phyloP scores from a whole-genome alignment of 2,797 vertebrate species.

The Phaenicophaeus curvirostris region DNA sequence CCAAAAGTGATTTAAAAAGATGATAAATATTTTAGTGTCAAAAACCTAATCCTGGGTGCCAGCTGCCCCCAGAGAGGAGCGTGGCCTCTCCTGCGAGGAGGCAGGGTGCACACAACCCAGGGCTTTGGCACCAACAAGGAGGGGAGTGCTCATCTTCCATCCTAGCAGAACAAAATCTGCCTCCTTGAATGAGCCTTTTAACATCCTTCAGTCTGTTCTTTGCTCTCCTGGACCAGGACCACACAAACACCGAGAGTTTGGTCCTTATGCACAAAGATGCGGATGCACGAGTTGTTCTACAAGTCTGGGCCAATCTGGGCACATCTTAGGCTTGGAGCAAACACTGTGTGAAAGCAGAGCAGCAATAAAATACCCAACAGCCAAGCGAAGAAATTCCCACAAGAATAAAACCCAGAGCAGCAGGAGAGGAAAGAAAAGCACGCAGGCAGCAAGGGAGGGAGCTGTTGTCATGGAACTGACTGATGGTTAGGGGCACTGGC shows the following conservation, averaged over 20 bases:
- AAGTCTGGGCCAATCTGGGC: background rate
- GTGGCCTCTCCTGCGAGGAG: background rate
- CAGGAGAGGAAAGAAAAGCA: background rate
- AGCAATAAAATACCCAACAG: background rate
- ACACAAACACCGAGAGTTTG: background rate
- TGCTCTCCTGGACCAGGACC: background rate
- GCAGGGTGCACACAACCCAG: background rate
- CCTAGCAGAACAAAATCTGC: background rate
- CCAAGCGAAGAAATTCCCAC: background rate
- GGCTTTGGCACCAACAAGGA: background rate
- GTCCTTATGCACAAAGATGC: rapidly evolving
- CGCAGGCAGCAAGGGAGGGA: background rate
- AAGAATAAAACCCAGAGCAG: background rate
- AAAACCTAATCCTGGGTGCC: background rate
- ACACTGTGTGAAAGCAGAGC: background rate
- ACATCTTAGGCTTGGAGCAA: background rate
- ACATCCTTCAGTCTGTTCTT: background rate
- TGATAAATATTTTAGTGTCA: background rate
- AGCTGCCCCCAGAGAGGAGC: background rate
- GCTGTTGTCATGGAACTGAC: background rate
- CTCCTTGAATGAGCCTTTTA: rapidly evolving
- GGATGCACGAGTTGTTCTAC: background rate
- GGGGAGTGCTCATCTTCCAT: background rate
- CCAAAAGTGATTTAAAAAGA: background rate
- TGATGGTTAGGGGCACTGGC: background rate